Conservation (phyloP, 1,140 invertebrate genomes). For the Drosophila athabasca region DNA sequence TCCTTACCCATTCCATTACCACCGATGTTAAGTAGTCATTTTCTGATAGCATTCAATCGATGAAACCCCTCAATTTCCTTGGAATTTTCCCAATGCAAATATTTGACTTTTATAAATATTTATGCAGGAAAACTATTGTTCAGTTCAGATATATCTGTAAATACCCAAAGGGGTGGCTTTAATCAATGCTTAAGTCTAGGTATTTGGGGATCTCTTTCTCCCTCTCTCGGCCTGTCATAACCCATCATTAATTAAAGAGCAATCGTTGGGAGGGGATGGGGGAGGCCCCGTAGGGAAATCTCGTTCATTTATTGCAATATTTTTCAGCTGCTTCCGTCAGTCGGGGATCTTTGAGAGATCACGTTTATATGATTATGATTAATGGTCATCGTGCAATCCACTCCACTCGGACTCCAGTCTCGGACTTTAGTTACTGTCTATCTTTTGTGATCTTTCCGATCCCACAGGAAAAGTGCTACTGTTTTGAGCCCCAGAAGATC, state of each 20-base stretch:
- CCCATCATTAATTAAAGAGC: slow-evolving; percentile 66
- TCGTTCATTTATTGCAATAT: slow-evolving; percentile 33
- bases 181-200: slow-evolving; percentile 13
- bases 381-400: slow-evolving; percentile 48
- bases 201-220: slow-evolving; percentile 20
- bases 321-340: slow-evolving; percentile 71
- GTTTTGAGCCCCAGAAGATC: slow-evolving; percentile 43
- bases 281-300: slow-evolving; percentile 20
- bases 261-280: not conserved
- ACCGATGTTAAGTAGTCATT: slow-evolving; percentile 81
- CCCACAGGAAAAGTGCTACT: slow-evolving; percentile 65
- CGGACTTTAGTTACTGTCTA: slow-evolving; percentile 38
- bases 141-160: slow-evolving; percentile 31
- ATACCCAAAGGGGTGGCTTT: slow-evolving; percentile 33
- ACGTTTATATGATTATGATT: slow-evolving; percentile 69
- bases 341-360: slow-evolving; percentile 41
- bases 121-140: slow-evolving; percentile 15
- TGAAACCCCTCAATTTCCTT: slow-evolving; percentile 18
- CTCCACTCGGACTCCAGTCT: not conserved
- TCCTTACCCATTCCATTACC: slow-evolving; percentile 8
- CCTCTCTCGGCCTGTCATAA: slow-evolving; percentile 63
- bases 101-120: slow-evolving; percentile 66
- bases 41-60: slow-evolving; percentile 66
- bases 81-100: slow-evolving; percentile 59
- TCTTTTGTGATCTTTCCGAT: slow-evolving; percentile 31